phyloP scores from a whole-genome alignment of 2,113 vertebrate species.

The Rhinolophus ferrumequinum region DNA sequence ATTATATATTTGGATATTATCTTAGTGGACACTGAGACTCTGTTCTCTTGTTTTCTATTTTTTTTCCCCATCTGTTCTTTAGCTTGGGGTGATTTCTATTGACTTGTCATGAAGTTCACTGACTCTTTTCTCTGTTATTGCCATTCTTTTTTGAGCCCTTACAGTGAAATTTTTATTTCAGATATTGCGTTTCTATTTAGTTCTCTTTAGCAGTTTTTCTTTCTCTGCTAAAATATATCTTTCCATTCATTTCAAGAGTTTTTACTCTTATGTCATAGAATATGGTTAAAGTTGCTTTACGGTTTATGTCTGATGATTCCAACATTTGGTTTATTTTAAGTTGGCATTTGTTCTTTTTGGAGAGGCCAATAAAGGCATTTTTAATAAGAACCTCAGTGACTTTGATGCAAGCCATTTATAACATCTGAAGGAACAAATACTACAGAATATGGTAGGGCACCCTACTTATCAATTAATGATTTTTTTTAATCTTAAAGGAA shows the following conservation, averaged over 20 bases:
- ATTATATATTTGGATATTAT: not conserved
- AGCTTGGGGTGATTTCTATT: not conserved
- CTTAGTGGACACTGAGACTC: not conserved
- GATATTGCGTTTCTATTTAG: not conserved
- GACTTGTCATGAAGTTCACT: not conserved
- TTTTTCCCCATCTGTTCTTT: not conserved
- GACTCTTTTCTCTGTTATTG: not conserved
- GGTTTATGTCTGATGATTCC: not conserved
- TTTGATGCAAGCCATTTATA: not conserved
- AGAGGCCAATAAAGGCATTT: not conserved
- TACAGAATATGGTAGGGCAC: fast-evolving
- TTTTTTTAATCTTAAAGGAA: not conserved
- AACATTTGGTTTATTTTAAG: not conserved
- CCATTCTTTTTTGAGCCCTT: not conserved
- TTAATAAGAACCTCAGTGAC: not conserved
- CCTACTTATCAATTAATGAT: not conserved
- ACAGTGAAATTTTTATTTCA: slow-evolving; percentile 49
- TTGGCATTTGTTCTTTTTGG: not conserved
- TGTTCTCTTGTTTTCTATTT: not conserved
- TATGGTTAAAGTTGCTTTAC: not conserved
- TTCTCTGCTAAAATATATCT: slow-evolving; percentile 27
- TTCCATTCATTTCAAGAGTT: not conserved
- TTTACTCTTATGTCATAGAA: not conserved
- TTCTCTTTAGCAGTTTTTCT: not conserved
- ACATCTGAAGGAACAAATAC: not conserved